Evolutionary conservation across 2,888 invertebrate genomes (phyloP).

Genomic region (Allygus modestus): DNA sequence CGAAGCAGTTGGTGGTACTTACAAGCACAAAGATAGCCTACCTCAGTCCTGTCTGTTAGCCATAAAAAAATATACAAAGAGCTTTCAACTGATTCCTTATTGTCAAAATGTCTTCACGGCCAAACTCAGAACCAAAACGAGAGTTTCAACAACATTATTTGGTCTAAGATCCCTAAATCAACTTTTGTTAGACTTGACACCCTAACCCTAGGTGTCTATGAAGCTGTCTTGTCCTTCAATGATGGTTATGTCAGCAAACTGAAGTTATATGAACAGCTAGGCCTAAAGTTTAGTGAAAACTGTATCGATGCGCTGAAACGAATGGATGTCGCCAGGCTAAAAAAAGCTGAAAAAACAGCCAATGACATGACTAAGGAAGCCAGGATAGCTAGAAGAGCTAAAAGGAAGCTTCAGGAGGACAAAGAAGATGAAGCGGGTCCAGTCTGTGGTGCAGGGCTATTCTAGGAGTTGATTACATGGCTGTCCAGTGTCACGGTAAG

Average conservation of each 20-base stretch:
- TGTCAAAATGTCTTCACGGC: constrained; percentile 33
- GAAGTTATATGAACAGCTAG: constrained; percentile 28
- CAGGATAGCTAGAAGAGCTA: constrained; percentile 35
- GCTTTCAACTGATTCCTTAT: constrained; percentile 5
- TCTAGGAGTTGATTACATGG: too few species aligned
- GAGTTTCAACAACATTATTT: constrained; percentile 41
- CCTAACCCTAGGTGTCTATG: too few species aligned
- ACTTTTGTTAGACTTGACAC: constrained; percentile 2
- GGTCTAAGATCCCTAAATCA: constrained; percentile 10
- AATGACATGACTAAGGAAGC: constrained; percentile 35
- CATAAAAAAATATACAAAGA: constrained; percentile 35
- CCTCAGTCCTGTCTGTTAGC: background rate
- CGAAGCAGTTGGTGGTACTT: background rate
- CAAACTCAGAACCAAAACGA: constrained; percentile 50
- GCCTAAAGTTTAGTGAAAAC: constrained; percentile 13
- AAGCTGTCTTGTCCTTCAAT: background rate
- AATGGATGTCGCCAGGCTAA: background rate
- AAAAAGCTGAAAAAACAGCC: constrained; percentile 17
- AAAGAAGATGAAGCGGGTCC: constrained; percentile 40
- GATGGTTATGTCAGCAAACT: constrained; percentile 6
- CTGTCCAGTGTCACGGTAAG: too few species aligned
- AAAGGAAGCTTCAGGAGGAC: constrained; percentile 34
- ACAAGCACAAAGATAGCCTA: constrained; percentile 41
- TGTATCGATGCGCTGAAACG: constrained; percentile 14
- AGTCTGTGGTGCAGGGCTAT: constrained; percentile 31